These are phyloP conservation scores for Cygnus atratus DNA, from an alignment of 2,113 vertebrate species.

Conservation along the genomic window DNA sequence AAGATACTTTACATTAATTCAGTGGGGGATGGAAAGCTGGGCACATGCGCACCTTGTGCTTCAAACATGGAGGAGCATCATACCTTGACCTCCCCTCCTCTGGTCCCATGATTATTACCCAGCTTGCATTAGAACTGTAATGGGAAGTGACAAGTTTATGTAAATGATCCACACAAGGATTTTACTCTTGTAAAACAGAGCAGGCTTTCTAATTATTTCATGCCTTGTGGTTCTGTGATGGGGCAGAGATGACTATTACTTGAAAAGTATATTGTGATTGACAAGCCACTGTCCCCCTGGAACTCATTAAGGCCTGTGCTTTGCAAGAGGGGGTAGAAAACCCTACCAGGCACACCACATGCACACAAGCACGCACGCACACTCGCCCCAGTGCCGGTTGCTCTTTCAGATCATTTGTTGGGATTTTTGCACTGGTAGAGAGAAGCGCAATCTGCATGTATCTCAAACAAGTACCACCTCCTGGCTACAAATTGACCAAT, in stretches of 20 bases:
- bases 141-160: constrained; percentile 86
- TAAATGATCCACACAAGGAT: constrained; percentile 82
- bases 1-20: constrained; percentile 78
- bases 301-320: constrained; percentile 83
- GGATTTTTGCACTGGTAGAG: constrained; percentile 60
- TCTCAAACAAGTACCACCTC: constrained; percentile 51
- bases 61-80: constrained; percentile 57
- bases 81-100: constrained; percentile 69
- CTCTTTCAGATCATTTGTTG: constrained; percentile 70
- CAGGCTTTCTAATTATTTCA: constrained; percentile 89
- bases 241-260: constrained; percentile 78
- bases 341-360: constrained; percentile 70
- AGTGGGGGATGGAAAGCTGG: constrained; percentile 56
- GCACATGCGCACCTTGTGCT: constrained; percentile 68
- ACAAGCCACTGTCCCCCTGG: constrained; percentile 83
- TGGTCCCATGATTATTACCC: constrained; percentile 66
- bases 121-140: constrained; percentile 72
- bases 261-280: constrained; percentile 82
- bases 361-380: neutral
- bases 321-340: constrained; percentile 71
- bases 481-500: constrained; percentile 48
- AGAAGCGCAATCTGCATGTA: constrained; percentile 28
- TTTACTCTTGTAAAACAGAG: constrained; percentile 85
- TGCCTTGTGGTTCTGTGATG: constrained; percentile 86
- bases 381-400: constrained; percentile 14